These are phyloP conservation scores for Pelecanoides urinatrix DNA, from an alignment of 2,113 vertebrate genomes.

Conservation along the genomic window DNA sequence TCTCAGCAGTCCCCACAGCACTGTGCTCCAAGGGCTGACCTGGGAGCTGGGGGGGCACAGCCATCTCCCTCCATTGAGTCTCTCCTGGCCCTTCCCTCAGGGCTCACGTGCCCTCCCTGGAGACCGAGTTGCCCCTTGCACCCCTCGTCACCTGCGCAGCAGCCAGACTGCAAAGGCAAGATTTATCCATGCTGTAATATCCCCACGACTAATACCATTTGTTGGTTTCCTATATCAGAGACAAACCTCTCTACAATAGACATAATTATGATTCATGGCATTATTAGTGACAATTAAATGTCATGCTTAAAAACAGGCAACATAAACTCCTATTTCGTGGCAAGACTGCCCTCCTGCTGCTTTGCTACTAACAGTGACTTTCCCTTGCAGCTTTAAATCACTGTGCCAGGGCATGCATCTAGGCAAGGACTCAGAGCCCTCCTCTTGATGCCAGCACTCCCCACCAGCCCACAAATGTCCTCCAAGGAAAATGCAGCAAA, in stretches of 20 bases:
- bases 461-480: no score
- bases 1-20: accelerated
- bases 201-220: background rate
- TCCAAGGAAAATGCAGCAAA: background rate
- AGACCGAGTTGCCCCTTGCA: background rate
- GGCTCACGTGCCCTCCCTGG: no score
- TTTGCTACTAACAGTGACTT: background rate
- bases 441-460: background rate
- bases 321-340: background rate
- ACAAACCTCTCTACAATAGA: background rate
- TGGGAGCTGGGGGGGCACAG: accelerated
- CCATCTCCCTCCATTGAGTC: accelerated
- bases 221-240: background rate
- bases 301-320: background rate
- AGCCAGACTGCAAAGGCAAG: background rate
- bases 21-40: background rate
- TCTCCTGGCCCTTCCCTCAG: background rate
- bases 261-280: background rate
- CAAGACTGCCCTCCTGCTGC: background rate
- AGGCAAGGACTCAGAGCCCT: background rate
- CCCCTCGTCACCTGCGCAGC: background rate
- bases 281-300: background rate
- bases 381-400: background rate
- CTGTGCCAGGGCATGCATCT: accelerated
- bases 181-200: background rate